phyloP scores from a whole-genome alignment of 2,888 invertebrate genomes.

The Drosophila neonasuta region DNA sequence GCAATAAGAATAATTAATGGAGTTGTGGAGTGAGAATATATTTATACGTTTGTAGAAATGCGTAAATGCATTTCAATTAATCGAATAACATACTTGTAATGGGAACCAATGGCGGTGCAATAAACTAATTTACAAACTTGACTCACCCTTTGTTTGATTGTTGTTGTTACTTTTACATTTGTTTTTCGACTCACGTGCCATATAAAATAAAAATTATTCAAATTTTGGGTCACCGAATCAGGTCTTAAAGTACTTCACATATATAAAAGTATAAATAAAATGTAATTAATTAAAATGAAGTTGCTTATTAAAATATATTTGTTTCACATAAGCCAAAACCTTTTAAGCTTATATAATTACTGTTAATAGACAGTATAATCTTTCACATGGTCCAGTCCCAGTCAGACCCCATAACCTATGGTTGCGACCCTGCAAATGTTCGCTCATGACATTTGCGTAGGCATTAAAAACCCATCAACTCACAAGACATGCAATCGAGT shows the following conservation, averaged over 20 bases:
- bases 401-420: constrained; percentile 16
- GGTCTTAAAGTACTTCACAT: constrained; percentile 19
- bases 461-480: constrained; percentile 70
- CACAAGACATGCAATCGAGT: constrained; percentile 6
- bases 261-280: constrained; percentile 5
- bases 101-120: constrained; percentile 50
- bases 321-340: background rate
- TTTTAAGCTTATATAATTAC: constrained; percentile 22
- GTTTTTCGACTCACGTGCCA: constrained; percentile 14
- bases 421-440: constrained; percentile 62
- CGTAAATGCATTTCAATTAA: constrained; percentile 35
- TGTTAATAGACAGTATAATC: constrained; percentile 1
- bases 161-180: constrained; percentile 18
- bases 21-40: constrained; percentile 18
- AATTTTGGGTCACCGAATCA: constrained; percentile 43
- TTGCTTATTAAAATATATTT: background rate
- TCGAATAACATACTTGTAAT: constrained; percentile 36
- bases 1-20: constrained; percentile 3
- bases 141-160: constrained; percentile 13
- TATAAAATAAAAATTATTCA: constrained; percentile 1
- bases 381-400: constrained; percentile 34
- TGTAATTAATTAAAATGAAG: background rate
- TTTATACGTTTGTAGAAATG: constrained; percentile 13
- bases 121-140: constrained; percentile 61
- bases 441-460: constrained; percentile 70